Evolutionary conservation across 2,888 invertebrate species (phyloP), one percentile per base, ranked within the genome.

Genomic region (Stenichneumon culpator): DNA sequence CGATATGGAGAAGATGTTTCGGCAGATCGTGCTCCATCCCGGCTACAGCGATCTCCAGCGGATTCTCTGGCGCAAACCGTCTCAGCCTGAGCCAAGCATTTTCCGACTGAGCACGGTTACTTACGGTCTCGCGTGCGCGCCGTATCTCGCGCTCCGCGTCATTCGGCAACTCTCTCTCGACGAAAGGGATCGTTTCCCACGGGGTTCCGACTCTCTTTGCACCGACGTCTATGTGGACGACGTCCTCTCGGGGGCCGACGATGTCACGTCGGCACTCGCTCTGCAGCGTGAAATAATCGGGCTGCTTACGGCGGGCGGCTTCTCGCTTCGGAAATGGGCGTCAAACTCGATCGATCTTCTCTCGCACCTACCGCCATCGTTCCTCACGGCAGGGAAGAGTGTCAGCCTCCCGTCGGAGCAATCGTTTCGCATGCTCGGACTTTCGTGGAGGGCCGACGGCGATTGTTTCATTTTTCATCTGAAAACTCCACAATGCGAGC

Each of bases 1-100:
- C 0, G 93, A 94, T 74, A 90, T 94, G 14, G 90, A 87, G 16
- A 93, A 93, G 86, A 93, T 93, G 91, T 93, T 90, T 79, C 86
- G 91, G 0, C 91, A 92, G 82, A 88, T 93, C n/a, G 5, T 70
- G 0, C 70, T 93, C 0, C 69, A 87, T 16, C 69, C 79, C 0
- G 81, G 77, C 2, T 89, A 93, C 69, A 54, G 87, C 1, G 73
- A 89, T 39, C 87, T 89, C 19, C 93, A 92, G 65, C 68, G 90
- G 7, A 92, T 94, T 11, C 36, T 63, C 5, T 63, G 63, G 63
- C 14, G 63, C 11, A 28, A 73, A 25, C 50, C 67, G 5, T 14
- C 70, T 1, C 25, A 47, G n/a, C 16, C 16, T 9, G 32, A 28
- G 14, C n/a, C 72, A 6, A 14, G 47, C 6, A 44, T 72, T 9